Conservation (phyloP, 2,888 invertebrate genomes). For the Orchestes rusci region DNA sequence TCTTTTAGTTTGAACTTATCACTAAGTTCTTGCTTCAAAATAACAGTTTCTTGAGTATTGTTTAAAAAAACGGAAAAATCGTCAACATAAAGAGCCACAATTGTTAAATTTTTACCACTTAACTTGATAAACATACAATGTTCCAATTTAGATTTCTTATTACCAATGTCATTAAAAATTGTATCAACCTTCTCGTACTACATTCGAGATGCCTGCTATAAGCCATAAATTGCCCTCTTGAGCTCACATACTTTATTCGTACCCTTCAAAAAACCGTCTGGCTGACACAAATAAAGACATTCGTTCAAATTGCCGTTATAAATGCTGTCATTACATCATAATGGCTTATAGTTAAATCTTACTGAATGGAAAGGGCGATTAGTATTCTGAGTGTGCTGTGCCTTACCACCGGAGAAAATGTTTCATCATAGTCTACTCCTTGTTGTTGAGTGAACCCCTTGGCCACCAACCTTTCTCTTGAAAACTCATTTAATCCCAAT, state of each 20-base stretch:
- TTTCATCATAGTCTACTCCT: no score
- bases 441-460: no score
- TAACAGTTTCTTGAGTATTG: background rate
- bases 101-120: conserved; percentile 2
- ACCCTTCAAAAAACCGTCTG: no score
- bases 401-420: no score
- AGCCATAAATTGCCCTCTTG: conserved; percentile 6
- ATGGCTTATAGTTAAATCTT: no score
- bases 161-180: conserved; percentile 1
- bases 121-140: conserved; percentile 3
- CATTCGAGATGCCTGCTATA: conserved; percentile 6
- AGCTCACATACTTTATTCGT: no score
- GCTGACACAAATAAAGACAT: conserved; percentile 12
- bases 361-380: no score
- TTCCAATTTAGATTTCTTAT: conserved; percentile 4
- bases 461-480: no score
- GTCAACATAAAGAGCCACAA: conserved; percentile 17
- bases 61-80: background rate
- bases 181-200: conserved; percentile 6
- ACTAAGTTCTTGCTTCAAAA: background rate
- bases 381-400: no score
- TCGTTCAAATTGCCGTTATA: conserved; percentile 14
- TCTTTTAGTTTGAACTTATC: conserved; percentile 14
- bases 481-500: no score
- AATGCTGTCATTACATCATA: conserved; percentile 17